phyloP scores from a whole-genome alignment of 2,113 vertebrate species.

The Sorex fumeus region DNA sequence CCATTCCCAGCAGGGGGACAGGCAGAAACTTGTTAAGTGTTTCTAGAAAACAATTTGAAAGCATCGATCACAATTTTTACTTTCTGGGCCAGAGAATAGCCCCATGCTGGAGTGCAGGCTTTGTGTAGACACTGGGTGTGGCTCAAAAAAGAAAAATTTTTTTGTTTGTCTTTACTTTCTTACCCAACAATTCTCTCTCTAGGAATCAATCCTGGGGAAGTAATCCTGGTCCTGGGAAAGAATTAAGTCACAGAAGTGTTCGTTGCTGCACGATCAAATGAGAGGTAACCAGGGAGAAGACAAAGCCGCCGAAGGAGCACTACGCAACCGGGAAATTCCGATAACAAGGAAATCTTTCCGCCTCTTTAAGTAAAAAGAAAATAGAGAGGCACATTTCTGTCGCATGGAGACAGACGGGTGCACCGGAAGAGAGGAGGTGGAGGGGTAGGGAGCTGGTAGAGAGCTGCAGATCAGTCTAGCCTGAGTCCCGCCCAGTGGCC shows the following conservation, averaged over 20 bases:
- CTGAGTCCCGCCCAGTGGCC: no score
- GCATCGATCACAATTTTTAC: background rate
- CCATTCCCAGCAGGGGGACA: background rate
- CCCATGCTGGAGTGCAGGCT: no score
- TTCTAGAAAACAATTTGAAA: conserved; percentile 56
- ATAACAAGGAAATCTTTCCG: conserved; percentile 23
- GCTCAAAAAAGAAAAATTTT: no score
- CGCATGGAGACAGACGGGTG: background rate
- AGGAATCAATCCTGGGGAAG: conserved; percentile 14
- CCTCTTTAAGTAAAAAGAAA: conserved; percentile 51
- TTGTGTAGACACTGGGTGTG: no score
- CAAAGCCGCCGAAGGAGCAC: background rate
- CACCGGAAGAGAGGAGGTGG: no score
- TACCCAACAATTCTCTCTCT: conserved; percentile 44
- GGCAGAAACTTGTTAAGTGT: background rate
- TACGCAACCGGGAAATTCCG: background rate
- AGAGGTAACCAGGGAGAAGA: background rate
- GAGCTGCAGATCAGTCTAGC: no score
- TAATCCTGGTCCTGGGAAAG: conserved; percentile 23
- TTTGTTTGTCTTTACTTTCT: background rate
- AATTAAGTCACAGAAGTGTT: conserved; percentile 49
- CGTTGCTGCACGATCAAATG: conserved; percentile 27
- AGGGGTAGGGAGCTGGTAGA: no score
- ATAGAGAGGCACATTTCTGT: background rate
- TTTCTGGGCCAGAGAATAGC: background rate